phyloP scores from a whole-genome alignment of 2,888 invertebrate genomes.

The Calephelis perditalis region DNA sequence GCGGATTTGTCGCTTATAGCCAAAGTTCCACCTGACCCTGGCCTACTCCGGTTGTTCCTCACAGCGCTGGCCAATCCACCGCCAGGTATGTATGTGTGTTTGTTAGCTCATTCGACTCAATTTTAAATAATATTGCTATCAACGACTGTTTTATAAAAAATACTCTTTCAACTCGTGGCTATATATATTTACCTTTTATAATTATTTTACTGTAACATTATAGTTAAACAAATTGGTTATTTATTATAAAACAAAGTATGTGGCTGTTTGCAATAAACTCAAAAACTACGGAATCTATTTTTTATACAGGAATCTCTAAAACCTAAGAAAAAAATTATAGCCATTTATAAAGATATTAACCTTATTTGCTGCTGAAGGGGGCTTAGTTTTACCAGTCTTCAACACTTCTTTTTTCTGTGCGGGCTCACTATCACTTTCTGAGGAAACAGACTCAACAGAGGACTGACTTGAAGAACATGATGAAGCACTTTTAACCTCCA shows the following conservation, averaged over 20 bases:
- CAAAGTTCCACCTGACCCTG: conserved; percentile 47
- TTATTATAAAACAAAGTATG: no score
- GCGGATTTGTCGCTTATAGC: conserved; percentile 64
- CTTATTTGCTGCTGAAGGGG: conserved; percentile 46
- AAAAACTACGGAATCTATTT: no score
- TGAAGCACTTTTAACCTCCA: conserved; percentile 61
- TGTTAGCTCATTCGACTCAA: neutral
- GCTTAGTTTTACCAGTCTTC: conserved; percentile 60
- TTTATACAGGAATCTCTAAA: no score
- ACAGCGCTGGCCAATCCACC: conserved; percentile 41
- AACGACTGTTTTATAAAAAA: no score
- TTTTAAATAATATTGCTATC: neutral
- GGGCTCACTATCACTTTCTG: conserved; percentile 64
- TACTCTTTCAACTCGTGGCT: no score
- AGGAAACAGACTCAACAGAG: conserved; percentile 63
- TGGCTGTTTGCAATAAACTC: no score
- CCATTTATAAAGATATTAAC: conserved; percentile 29
- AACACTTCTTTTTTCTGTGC: conserved; percentile 50
- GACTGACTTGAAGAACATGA: conserved; percentile 70
- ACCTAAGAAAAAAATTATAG: no score
- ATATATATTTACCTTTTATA: no score
- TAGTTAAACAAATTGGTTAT: no score
- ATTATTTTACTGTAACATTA: no score
- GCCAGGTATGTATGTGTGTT: conserved; percentile 34
- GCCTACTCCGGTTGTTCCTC: conserved; percentile 46